Evolutionary conservation across 2,113 vertebrate species (phyloP).

Genomic region (Oreochromis niloticus): DNA sequence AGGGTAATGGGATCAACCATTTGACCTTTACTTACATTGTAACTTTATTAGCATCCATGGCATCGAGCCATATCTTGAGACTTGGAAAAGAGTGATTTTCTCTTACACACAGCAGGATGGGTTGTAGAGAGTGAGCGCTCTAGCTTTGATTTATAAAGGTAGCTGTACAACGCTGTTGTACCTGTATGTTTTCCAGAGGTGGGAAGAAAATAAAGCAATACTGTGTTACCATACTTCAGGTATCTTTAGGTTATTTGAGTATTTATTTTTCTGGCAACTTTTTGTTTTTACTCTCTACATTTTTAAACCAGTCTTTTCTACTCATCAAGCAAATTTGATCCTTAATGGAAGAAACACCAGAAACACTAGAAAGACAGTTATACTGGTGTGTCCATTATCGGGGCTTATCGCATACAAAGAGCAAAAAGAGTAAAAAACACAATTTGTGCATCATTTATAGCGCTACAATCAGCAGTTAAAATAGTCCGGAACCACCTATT

Average conservation of each 20-base stretch:
- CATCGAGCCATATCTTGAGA: neutral
- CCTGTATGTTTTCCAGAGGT: neutral
- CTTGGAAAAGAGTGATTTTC: neutral
- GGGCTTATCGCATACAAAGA: neutral
- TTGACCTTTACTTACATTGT: conserved; percentile 29
- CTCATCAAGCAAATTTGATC: neutral
- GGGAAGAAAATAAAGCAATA: neutral
- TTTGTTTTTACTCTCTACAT: neutral
- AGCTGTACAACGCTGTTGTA: neutral
- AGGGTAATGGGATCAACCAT: conserved; percentile 44
- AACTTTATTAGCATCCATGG: conserved; percentile 37
- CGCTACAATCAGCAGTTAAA: neutral
- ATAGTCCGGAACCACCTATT: neutral
- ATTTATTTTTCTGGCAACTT: neutral
- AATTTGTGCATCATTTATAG: neutral
- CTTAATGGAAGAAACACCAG: neutral
- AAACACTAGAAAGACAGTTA: neutral
- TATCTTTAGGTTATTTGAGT: neutral
- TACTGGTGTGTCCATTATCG: neutral
- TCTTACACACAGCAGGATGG: neutral
- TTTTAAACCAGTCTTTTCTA: neutral
- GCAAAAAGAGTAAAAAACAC: neutral
- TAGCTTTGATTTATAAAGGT: neutral
- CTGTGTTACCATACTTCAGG: neutral
- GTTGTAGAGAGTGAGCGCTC: neutral